Evolutionary conservation across 2,113 vertebrate genomes (phyloP).

Genomic region (Tychaedon coryphoeus): DNA sequence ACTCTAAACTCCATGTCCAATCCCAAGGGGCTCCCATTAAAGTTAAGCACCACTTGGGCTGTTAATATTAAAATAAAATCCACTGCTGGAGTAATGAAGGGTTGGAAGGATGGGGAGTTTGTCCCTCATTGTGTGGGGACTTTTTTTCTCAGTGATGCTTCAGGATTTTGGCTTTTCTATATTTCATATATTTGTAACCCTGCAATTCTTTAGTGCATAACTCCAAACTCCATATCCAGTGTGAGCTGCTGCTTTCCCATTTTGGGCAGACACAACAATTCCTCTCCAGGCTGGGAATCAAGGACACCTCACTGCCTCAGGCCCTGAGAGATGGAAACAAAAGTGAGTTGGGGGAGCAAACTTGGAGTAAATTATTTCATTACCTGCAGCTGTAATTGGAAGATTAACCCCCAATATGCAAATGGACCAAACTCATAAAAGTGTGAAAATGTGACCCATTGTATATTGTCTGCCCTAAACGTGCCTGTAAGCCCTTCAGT

Average conservation of each 20-base stretch:
- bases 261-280: background rate
- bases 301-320: background rate
- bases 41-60: background rate
- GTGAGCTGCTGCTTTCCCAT: background rate
- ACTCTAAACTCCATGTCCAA: background rate
- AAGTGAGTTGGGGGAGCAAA: background rate
- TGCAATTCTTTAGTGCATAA: accelerated
- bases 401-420: background rate
- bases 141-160: background rate
- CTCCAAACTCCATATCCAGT: background rate
- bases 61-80: background rate
- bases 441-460: background rate
- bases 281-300: background rate
- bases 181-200: background rate
- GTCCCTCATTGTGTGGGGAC: too few species aligned
- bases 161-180: background rate
- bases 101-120: too few species aligned
- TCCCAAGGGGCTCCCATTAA: background rate
- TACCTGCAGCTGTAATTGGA: background rate
- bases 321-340: background rate
- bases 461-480: background rate
- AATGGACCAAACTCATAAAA: background rate
- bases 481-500: too few species aligned
- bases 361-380: background rate
- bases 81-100: background rate